Percentiles rank a stretch among this genome's conserved stretches.
Evolutionary conservation across 2,797 vertebrate species (phyloP).

Genomic region (Protonibea diacanthus): DNA sequence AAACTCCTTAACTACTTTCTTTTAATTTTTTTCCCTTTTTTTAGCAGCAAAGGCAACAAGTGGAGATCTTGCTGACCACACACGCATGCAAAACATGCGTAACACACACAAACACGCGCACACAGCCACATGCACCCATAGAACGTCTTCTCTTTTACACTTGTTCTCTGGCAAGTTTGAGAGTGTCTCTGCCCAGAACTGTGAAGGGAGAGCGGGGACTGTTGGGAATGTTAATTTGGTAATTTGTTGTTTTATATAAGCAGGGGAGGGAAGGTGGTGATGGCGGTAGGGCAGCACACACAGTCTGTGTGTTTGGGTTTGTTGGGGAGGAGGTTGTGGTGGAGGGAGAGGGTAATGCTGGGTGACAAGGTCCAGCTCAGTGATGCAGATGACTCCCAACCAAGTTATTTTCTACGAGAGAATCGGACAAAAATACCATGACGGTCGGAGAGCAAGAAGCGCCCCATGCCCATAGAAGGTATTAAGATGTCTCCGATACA

Average conservation of each 20-base stretch:
- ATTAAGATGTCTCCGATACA: conserved; percentile 84
- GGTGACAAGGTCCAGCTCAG: conserved; percentile 78
- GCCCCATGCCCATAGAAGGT: conserved; percentile 85
- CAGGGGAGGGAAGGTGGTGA: conserved; percentile 46
- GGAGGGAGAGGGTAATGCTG: conserved; percentile 65
- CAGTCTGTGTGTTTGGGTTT: conserved; percentile 58
- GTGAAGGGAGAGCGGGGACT: conserved; percentile 69
- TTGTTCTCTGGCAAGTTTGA: conserved; percentile 74
- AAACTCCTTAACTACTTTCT: conserved; percentile 24
- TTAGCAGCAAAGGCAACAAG: conserved; percentile 37
- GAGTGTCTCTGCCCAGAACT: conserved; percentile 68
- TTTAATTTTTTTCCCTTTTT: conserved; percentile 1
- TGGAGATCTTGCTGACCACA: conserved; percentile 27
- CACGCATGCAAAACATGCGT: conserved; percentile 27
- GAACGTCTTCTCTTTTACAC: conserved; percentile 51
- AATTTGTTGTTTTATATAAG: conserved; percentile 83
- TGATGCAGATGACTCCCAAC: conserved; percentile 82
- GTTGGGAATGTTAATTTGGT: conserved; percentile 84
- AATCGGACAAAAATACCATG: conserved; percentile 87
- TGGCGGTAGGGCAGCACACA: conserved; percentile 35
- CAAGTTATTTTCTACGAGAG: conserved; percentile 85
- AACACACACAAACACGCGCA: conserved; percentile 40
- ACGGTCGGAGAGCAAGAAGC: conserved; percentile 81
- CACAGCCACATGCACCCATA: conserved; percentile 48
- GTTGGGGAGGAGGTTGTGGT: conserved; percentile 24